phyloP scores from a whole-genome alignment of 1,140 invertebrate genomes.

The Bombus waltoni region DNA sequence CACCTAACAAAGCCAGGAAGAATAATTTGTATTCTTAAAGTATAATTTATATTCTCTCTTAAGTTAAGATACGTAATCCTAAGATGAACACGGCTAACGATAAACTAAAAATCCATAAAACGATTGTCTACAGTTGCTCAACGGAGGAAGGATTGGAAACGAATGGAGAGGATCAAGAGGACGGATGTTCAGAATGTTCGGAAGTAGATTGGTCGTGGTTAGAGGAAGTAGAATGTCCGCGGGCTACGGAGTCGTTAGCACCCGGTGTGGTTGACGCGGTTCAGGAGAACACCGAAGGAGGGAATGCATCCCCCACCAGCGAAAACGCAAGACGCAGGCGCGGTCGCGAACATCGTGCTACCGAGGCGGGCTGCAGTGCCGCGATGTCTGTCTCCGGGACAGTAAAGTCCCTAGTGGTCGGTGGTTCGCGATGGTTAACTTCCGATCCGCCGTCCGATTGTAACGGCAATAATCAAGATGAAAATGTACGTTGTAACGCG shows the following conservation, averaged over 20 bases:
- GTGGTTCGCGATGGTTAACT: slow-evolving; percentile 43
- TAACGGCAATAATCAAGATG: slow-evolving; percentile 16
- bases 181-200: slow-evolving; percentile 75
- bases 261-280: slow-evolving; percentile 15
- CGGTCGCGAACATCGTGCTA: slow-evolving; percentile 47
- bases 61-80: not conserved
- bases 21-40: not conserved
- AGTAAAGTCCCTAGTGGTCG: slow-evolving; percentile 69
- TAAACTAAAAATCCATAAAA: not conserved
- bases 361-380: slow-evolving; percentile 73
- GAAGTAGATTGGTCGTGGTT: slow-evolving; percentile 82
- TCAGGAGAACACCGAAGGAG: slow-evolving; percentile 26
- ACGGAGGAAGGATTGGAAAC: slow-evolving; percentile 17
- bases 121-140: slow-evolving; percentile 18
- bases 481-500: slow-evolving; percentile 23
- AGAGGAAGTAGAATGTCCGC: slow-evolving; percentile 75
- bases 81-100: not conserved
- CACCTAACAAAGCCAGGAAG: not conserved
- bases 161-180: slow-evolving; percentile 49
- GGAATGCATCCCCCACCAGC: slow-evolving; percentile 39
- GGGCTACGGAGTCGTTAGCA: slow-evolving; percentile 29
- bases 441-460: slow-evolving; percentile 34
- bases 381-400: slow-evolving; percentile 81
- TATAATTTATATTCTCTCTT: not conserved
- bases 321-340: slow-evolving; percentile 56